These are phyloP conservation scores for Brevimyrus niger DNA, from an alignment of 2,113 vertebrate species.

Conservation along the genomic window DNA sequence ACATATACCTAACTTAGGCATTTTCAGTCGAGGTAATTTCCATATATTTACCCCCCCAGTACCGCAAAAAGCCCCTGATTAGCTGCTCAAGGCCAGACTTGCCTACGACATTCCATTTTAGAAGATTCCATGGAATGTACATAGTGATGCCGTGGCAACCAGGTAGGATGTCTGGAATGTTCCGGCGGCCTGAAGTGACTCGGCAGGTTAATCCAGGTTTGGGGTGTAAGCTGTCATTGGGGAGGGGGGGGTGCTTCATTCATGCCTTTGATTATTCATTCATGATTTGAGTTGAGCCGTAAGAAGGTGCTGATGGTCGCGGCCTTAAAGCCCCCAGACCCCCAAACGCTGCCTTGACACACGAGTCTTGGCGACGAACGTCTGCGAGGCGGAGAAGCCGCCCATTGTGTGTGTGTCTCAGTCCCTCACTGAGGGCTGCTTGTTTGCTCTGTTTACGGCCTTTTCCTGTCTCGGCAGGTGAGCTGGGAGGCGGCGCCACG, in stretches of 20 bases:
- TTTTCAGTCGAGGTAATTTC: neutral
- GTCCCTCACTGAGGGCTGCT: conserved; percentile 39
- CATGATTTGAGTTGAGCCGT: neutral
- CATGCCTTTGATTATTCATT: neutral
- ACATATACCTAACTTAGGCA: neutral
- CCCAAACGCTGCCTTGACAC: neutral
- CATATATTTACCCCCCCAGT: neutral
- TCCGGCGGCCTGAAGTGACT: neutral
- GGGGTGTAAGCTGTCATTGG: neutral
- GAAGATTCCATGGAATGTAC: neutral
- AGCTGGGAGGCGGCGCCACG: conserved; percentile 23
- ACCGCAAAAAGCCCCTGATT: conserved; percentile 1
- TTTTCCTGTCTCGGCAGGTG: conserved; percentile 38
- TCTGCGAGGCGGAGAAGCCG: neutral
- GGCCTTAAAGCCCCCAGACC: neutral
- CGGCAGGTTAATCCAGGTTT: neutral
- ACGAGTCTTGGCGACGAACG: neutral
- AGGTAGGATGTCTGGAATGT: neutral
- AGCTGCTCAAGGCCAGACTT: neutral
- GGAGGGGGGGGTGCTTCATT: neutral
- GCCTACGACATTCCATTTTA: neutral
- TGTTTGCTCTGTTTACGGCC: conserved; percentile 49
- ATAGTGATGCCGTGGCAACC: neutral
- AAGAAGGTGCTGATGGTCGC: neutral
- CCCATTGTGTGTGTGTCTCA: neutral